Base-by-base conservation (phyloP, 2,888 invertebrate genomes). In the Hyposoter didymator region DNA sequence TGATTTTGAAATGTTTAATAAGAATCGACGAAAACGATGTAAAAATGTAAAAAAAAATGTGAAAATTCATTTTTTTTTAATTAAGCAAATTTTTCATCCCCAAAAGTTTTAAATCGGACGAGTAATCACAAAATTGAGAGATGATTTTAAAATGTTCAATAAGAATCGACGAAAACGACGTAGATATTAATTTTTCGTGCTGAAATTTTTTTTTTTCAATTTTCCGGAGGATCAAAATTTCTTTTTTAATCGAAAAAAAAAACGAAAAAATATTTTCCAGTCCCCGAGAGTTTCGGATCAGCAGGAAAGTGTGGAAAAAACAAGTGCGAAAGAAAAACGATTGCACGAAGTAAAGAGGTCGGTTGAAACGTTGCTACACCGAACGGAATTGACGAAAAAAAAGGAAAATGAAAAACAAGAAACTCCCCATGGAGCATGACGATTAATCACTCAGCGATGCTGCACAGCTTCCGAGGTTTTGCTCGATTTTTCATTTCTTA, bases 391-490 rank as follows among this genome's bases (percentile, higher is more conserved):
- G 32, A 70, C 45, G 70, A 76, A 76, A 70, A 82, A 47, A 59
- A 66, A 66, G n/a, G 14, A 35, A 64, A 59, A 59, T 1, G 14
- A 67, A 43, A 39, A 17, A 49, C 32, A n/a, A 69, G 22, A 22
- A 35, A 76, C 82, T 78, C 64, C 32, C 45, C 35, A 28, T 47
- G 69, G 47, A 43, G 49, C 78, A 19, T 32, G 78, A 74, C 69
- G 74, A 78, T 83, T 83, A 78, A 83, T 80, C 78, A 81, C 73
- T 73, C 52, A 28, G 78, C 59, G 28, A 47, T 35, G 45, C 49
- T 73, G 67, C n/a, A 55, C 74, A 67, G 32, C 12, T 45, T 62
- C 22, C 39, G 66, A 12, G 19, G 12, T 39, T 39, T 14, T 32
- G n/a, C 39, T 22, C 35, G 14, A 22, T 45, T 64, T 70, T n/a